phyloP scores from a whole-genome alignment of 2,888 invertebrate genomes.

The Harpagoxenus sublaevis region DNA sequence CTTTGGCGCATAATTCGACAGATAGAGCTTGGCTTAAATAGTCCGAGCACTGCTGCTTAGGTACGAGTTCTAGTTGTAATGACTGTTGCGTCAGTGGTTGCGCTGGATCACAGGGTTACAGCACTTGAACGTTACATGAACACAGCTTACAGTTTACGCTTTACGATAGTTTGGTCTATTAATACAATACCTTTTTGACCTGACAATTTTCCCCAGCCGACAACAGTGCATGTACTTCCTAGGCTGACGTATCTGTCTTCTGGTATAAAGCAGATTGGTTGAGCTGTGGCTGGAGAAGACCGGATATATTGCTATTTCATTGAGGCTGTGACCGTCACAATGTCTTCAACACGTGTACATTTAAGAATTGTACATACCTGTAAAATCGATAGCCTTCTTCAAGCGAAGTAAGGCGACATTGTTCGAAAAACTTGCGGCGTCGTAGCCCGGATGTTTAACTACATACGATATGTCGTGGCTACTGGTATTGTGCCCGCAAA shows the following conservation, averaged over 20 bases:
- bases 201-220: slow-evolving; percentile 92
- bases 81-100: slow-evolving; percentile 87
- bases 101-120: slow-evolving; percentile 69
- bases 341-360: not conserved
- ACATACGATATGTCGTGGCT: slow-evolving; percentile 92
- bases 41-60: slow-evolving; percentile 89
- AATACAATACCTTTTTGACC: slow-evolving; percentile 86
- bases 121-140: slow-evolving; percentile 26
- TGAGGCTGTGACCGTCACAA: slow-evolving; percentile 9
- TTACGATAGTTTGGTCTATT: slow-evolving; percentile 42
- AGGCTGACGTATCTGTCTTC: slow-evolving; percentile 82
- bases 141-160: slow-evolving; percentile 32
- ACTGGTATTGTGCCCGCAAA: slow-evolving; percentile 91
- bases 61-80: slow-evolving; percentile 90
- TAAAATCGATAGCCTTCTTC: slow-evolving; percentile 90
- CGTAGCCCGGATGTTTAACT: slow-evolving; percentile 92
- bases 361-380: slow-evolving; percentile 86
- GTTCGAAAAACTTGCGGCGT: slow-evolving; percentile 87
- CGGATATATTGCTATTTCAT: slow-evolving; percentile 55
- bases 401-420: slow-evolving; percentile 92
- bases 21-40: slow-evolving; percentile 89
- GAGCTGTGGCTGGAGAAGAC: slow-evolving; percentile 90
- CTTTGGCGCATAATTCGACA: slow-evolving; percentile 91
- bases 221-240: slow-evolving; percentile 88
- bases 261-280: slow-evolving; percentile 90